Conservation (phyloP, 1,140 invertebrate species). For the Drosophila parabipectinata region DNA sequence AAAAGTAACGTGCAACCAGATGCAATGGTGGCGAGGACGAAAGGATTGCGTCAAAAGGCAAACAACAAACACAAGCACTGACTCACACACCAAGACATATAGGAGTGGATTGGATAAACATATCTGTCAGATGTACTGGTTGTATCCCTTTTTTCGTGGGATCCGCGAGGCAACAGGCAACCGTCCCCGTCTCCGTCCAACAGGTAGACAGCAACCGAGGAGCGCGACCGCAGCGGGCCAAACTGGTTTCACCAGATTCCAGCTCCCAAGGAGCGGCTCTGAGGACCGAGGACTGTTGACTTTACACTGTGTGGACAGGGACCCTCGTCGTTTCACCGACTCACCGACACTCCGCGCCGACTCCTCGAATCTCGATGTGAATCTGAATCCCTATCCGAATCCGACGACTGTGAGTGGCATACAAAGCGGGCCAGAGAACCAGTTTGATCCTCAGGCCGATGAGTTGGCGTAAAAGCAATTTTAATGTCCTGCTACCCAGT, state of each 20-base stretch:
- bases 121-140: constrained; percentile 17
- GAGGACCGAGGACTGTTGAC: constrained; percentile 29
- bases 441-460: constrained; percentile 77
- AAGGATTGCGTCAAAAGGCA: constrained; percentile 67
- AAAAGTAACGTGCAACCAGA: constrained; percentile 52
- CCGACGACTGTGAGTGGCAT: constrained; percentile 68
- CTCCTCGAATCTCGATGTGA: constrained; percentile 4
- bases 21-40: constrained; percentile 68
- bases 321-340: constrained; percentile 4
- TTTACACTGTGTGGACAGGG: constrained; percentile 1
- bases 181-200: constrained; percentile 33
- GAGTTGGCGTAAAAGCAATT: constrained; percentile 82
- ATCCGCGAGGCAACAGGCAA: constrained; percentile 43
- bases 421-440: constrained; percentile 68
- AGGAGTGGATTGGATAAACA: constrained; percentile 17
- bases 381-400: constrained; percentile 16
- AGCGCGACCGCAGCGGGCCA: constrained; percentile 39
- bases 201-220: constrained; percentile 62
- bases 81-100: constrained; percentile 1
- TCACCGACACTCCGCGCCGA: not conserved
- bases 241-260: constrained; percentile 74
- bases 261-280: constrained; percentile 57
- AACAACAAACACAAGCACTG: constrained; percentile 35
- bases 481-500: constrained; percentile 79
- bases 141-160: constrained; percentile 80